Conservation (phyloP, 2,888 invertebrate species). For the Maniola hyperantus region DNA sequence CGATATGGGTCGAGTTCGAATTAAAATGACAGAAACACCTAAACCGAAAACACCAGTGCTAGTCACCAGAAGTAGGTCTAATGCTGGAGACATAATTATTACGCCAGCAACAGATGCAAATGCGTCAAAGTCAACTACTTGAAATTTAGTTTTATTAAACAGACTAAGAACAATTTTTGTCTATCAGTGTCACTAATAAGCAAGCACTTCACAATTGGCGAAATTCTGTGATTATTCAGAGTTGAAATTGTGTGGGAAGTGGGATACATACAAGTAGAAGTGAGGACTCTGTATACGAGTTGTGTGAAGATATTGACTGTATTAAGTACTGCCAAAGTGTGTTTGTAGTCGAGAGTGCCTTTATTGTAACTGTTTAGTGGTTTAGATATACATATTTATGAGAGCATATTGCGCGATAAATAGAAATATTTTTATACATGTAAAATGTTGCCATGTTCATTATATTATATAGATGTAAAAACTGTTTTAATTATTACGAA, state of each 20-base stretch:
- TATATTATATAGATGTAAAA: slow-evolving; percentile 61
- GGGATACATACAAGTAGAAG: slow-evolving; percentile 43
- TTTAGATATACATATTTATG: slow-evolving; percentile 75
- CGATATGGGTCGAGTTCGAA: slow-evolving; percentile 90
- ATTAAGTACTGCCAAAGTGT: slow-evolving; percentile 82
- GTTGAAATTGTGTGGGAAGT: slow-evolving; percentile 44
- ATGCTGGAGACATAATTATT: slow-evolving; percentile 89
- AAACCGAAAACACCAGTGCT: slow-evolving; percentile 92
- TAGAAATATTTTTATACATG: slow-evolving; percentile 79
- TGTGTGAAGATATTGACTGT: slow-evolving; percentile 57
- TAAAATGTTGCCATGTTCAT: slow-evolving; percentile 81
- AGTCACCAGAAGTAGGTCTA: slow-evolving; percentile 89
- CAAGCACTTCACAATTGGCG: slow-evolving; percentile 79
- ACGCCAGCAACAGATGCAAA: slow-evolving; percentile 80
- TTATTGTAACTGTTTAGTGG: slow-evolving; percentile 72
- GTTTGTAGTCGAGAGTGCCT: slow-evolving; percentile 83
- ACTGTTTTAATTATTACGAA: slow-evolving; percentile 52
- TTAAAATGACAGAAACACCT: slow-evolving; percentile 89
- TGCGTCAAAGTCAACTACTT: slow-evolving; percentile 71
- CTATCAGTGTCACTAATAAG: slow-evolving; percentile 66
- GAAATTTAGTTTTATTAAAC: slow-evolving; percentile 57
- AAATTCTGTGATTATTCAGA: slow-evolving; percentile 76
- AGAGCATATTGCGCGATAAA: slow-evolving; percentile 75
- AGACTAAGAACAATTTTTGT: slow-evolving; percentile 65
- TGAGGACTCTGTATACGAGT: slow-evolving; percentile 55